Evolutionary conservation across 2,797 vertebrate genomes (phyloP), one percentile per base, ranked within the genome.

Genomic region (Bufotes viridis): DNA sequence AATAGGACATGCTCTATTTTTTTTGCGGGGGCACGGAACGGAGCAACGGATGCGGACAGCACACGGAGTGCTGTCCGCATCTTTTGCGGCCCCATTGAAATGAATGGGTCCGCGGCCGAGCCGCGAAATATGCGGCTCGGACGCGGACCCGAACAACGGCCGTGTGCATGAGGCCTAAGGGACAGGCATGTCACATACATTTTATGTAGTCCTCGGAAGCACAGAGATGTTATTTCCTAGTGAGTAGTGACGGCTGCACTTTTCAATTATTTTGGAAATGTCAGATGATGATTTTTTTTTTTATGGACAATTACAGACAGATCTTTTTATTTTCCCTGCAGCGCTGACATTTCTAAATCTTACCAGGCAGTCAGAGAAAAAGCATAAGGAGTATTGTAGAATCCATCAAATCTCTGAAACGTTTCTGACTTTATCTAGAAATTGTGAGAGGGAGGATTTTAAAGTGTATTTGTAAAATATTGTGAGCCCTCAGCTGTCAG

Each of bases 331-430:
- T 29, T 70, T 29, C 61, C 49, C 81, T 55, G 63, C 67, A 81
- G 78, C n/a, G 57, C 63, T 87, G 78, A 74, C 79, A 81, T 87
- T 82, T 87, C 57, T 76, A 81, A 80, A 57, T 53, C 79, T 69
- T 69, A 42, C 76, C 20, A 18, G 18, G 49, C 60, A 79, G 42
- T 26, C 75, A 55, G 20, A 20, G 61, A 78, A 65, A 61, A 60
- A 67, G 12, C 34, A 82, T 2, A 82, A 65, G 58, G 61, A 67
- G 2, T 22, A 24, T n/a, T 67, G 20, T 34, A n/a, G 79, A 34
- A 18, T 53, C 51, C 22, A n/a, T 24, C 74, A 78, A 53, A 55
- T 24, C 22, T 78, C 12, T n/a, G 11, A 75, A n/a, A 42, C 15
- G 8, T 18, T n/a, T 75, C 72, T 55, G 5, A n/a, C 49, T 78